Evolutionary conservation across 2,113 vertebrate genomes (phyloP), one percentile per base, ranked within the genome.

Genomic region (Oxyruncus cristatus): DNA sequence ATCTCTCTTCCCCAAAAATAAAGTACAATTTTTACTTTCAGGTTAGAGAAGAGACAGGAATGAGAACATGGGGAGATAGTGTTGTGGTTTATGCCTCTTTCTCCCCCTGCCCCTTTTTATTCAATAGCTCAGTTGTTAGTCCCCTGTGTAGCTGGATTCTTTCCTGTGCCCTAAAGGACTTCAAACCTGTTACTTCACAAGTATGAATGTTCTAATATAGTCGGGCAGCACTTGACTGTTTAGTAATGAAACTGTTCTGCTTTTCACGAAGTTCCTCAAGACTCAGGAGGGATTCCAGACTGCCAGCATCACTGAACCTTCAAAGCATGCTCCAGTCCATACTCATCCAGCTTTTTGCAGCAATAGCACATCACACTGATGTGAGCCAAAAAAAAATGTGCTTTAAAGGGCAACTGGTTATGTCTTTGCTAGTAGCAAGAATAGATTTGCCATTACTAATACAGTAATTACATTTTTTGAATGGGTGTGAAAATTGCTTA

Each of bases 81-180:
- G 35, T 24, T 92, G 30, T 59, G 18, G 12, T 67, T 82, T 79
- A 35, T 61, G 39, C 37, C 13, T n/a, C 68, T 53, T 26, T 4
- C 26, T 1, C 7, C 14, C 6, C 15, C 1, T 0, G 1, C 24
- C 44, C 6, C 3, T 62, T 85, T 74, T 76, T 50, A 46, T 86
- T 58, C 14, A 32, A 0, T 52, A 79, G 35, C 32, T 55, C 35
- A 30, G 37, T 11, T 49, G 32, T 41, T 49, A 42, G 21, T 79
- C 19, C 47, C 9, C 1, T 8, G 32, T 26, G 39, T 41, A 37
- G 20, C 66, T 92, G 49, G 18, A 66, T 92, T 89, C 52, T 85
- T 82, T 74, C 74, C 39, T 2, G 1, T 71, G 27, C 42, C 73
- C 20, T 44, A 5, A 50, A 46, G 53, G 39, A 42, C 27, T 88